Conservation (phyloP, 2,113 vertebrate genomes). For the Oryctolagus cuniculus region mOryCun1.1 NC_091439.1:84605001-84605500, state of each 20-base stretch:
- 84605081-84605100: too few relatives aligned
- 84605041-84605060: too few relatives aligned
- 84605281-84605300: conserved; percentile 50
- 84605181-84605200: conserved; percentile 1
- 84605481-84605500: conserved; percentile 30
- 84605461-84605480: not conserved
- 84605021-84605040: too few relatives aligned
- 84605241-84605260: conserved; percentile 56
- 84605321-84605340: conserved; percentile 55
- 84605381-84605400: conserved; percentile 57
- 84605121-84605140: not conserved
- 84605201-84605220: conserved; percentile 41
- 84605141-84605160: conserved; percentile 56
- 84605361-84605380: not conserved
- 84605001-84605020: too few relatives aligned
- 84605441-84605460: conserved; percentile 45
- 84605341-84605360: conserved; percentile 11
- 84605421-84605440: conserved; percentile 23
- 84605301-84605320: conserved; percentile 58
- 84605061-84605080: too few relatives aligned
- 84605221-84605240: conserved; percentile 62
- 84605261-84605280: conserved; percentile 59
- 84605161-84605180: conserved; percentile 16
- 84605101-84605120: too few relatives aligned
- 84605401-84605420: conserved; percentile 14